Conservation (phyloP, 1,140 invertebrate species). For the Bilobella aurantiaca region DNA sequence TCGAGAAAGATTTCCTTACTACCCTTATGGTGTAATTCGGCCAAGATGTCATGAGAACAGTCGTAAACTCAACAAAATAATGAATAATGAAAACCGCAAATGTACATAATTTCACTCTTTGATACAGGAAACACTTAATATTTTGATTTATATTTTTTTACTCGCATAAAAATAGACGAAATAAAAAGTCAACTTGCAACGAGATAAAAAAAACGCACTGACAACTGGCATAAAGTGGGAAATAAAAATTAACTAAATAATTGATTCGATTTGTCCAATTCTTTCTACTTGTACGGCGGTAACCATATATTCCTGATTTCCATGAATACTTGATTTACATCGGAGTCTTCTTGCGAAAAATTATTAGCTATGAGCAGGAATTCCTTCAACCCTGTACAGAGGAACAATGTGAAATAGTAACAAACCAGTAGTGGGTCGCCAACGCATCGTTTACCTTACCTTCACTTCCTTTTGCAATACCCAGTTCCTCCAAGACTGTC, state of each 20-base stretch:
- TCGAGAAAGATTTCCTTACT: not conserved
- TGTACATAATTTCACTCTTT: too few species aligned
- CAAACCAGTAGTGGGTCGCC: not conserved
- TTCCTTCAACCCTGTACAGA: conserved; percentile 12
- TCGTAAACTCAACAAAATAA: too few species aligned
- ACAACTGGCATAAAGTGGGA: too few species aligned
- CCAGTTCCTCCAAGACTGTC: conserved; percentile 7
- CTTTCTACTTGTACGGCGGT: not conserved
- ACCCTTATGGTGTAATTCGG: not conserved
- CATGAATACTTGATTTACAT: conserved; percentile 8
- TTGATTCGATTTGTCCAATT: too few species aligned
- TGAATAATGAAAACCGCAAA: too few species aligned
- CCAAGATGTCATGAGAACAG: too few species aligned
- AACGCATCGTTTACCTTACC: not conserved
- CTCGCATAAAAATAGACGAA: too few species aligned
- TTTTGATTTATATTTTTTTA: too few species aligned
- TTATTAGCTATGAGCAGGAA: conserved; percentile 16
- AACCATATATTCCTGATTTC: not conserved
- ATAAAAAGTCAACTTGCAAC: too few species aligned
- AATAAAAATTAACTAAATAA: too few species aligned
- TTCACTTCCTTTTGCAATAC: conserved; percentile 8
- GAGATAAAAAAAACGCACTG: too few species aligned
- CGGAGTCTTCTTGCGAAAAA: not conserved
- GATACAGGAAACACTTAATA: too few species aligned
- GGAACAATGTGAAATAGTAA: not conserved